Base-by-base conservation (phyloP, 2,797 vertebrate species). In the Crenuchus spilurus region DNA sequence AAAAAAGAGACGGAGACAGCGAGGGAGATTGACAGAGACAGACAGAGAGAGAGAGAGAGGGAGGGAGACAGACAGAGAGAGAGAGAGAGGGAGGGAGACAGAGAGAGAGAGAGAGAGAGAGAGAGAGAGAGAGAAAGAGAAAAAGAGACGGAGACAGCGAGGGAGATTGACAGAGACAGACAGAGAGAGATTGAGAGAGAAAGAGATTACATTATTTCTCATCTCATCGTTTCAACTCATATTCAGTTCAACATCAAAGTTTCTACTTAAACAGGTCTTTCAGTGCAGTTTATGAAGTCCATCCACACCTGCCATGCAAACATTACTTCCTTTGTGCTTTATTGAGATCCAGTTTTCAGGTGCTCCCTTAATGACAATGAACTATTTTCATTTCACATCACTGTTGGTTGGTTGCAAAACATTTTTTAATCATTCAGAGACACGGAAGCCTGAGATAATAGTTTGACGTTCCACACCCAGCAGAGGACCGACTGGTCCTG, bases 241-340 rank as follows among this genome's bases (percentile, higher is more conserved):
- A 3, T 2, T 60, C 61, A 64, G 22, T 37, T 69, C 49, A 71
- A 6, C 14, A 44, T 20, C 64, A 65, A 63, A 70, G 62, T 28
- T 26, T 30, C 63, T n/a, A 3, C 5, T 62, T 10, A 24, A 30
- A 62, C 46, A 63, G 14, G 46, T 70, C 41, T 66, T 71, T 42
- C 30, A 51, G 26, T 5, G 13, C 54, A 31, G 49, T 26, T 26
- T 26, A 13, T 30, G 4, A 49, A 14, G 41, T 61, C 62, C 26
- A 22, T 68, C 63, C 64, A 74, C 79, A 58, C 77, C 64, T 72
- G 41, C 20, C 57, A 77, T 55, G 66, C 74, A 70, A 72, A 77
- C 51, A 60, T 41, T n/a, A 22, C 37, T 73, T 52, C 39, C 54
- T 48, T 63, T 68, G 22, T 76, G 18, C 18, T 60, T 60, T 37